These are phyloP conservation scores for Drosophila paranaensis DNA, from an alignment of 2,888 invertebrate species.

Conservation along the genomic window DNA sequence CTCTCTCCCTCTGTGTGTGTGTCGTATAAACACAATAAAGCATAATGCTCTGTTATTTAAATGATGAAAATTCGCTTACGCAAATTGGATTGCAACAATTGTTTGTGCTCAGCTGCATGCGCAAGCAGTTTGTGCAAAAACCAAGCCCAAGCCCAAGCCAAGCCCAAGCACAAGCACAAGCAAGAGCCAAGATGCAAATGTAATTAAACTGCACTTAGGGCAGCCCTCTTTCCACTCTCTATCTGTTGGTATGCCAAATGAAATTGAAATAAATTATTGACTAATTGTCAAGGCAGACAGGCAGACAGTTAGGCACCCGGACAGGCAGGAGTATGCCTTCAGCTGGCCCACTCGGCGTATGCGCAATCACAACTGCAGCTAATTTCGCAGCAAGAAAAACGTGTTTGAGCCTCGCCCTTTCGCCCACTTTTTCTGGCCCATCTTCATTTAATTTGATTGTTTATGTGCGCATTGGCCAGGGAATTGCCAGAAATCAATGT, in stretches of 20 bases:
- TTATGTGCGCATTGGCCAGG: conserved; percentile 54
- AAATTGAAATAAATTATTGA: conserved; percentile 83
- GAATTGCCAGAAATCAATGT: conserved; percentile 62
- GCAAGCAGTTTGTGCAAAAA: conserved; percentile 66
- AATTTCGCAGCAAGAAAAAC: conserved; percentile 54
- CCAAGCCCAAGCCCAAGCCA: conserved; percentile 26
- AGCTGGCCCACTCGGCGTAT: conserved; percentile 37
- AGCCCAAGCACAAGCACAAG: conserved; percentile 24
- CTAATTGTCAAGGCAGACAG: conserved; percentile 79
- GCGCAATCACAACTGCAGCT: conserved; percentile 62
- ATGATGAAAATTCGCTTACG: conserved; percentile 78
- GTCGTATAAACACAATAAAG: conserved; percentile 37
- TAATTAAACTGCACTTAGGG: conserved; percentile 74
- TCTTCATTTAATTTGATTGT: conserved; percentile 71
- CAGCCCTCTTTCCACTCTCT: conserved; percentile 8
- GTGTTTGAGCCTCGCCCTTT: conserved; percentile 16
- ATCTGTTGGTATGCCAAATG: conserved; percentile 72
- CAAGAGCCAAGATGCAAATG: conserved; percentile 62
- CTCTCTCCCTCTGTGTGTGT: background rate
- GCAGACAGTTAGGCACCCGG: conserved; percentile 34
- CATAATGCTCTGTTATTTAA: conserved; percentile 73
- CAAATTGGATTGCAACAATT: conserved; percentile 75
- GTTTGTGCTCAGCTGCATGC: conserved; percentile 56
- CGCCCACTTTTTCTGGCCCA: conserved; percentile 26
- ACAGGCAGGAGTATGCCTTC: conserved; percentile 5